phyloP scores from a whole-genome alignment of 2,888 invertebrate genomes.

The Ectobius pallidus region DNA sequence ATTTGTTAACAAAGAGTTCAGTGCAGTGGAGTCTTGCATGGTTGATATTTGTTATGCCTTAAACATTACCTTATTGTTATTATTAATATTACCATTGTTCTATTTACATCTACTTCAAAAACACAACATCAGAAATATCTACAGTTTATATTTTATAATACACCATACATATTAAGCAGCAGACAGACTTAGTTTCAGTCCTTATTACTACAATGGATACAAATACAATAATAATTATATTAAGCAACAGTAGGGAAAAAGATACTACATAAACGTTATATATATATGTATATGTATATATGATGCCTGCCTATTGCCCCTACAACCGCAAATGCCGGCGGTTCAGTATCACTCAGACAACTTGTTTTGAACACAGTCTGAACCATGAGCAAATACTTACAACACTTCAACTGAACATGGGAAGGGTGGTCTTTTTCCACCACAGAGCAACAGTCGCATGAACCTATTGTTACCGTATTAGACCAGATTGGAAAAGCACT shows the following conservation, averaged over 20 bases:
- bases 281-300: not conserved
- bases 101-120: not conserved
- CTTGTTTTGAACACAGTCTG: constrained; percentile 41
- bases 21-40: constrained; percentile 40
- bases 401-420: constrained; percentile 27
- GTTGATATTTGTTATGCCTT: constrained; percentile 50
- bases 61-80: not conserved
- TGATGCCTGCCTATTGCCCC: constrained; percentile 16
- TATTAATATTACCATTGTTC: not conserved
- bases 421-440: not conserved
- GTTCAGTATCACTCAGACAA: constrained; percentile 25
- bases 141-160: constrained; percentile 4
- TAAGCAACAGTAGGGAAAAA: constrained; percentile 24
- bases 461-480: too few species aligned
- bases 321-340: constrained; percentile 11
- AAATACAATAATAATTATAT: constrained; percentile 19
- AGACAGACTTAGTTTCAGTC: constrained; percentile 24
- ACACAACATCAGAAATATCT: constrained; percentile 23
- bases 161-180: constrained; percentile 16
- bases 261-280: not conserved
- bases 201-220: constrained; percentile 29
- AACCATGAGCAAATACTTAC: constrained; percentile 43
- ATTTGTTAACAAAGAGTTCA: constrained; percentile 34
- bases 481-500: too few species aligned
- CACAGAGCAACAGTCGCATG: too few species aligned